Evolutionary conservation across 2,888 invertebrate species (phyloP), one percentile per base, ranked within the genome.

Genomic region (Camponotus fellah): DNA sequence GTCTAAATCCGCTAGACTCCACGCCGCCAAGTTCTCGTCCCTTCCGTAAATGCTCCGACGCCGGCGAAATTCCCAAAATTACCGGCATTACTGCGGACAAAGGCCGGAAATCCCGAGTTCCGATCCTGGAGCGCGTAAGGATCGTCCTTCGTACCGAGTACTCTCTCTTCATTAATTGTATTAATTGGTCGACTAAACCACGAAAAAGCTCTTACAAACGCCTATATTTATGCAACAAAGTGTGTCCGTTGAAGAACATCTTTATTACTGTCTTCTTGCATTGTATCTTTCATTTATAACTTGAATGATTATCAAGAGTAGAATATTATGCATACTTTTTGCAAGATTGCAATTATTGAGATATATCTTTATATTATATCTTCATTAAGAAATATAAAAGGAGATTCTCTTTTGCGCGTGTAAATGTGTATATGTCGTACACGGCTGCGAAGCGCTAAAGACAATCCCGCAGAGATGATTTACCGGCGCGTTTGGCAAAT

Each of bases 51-150:
- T 82, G 81, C 86, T 77, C 72, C 66, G 40, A 74, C 58, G 84
- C 72, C 40, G 26, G 77, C 71, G 85, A 80, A 88, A 92, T 92
- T 92, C 86, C 89, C 87, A 86, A 92, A 92, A 92, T 91, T 90
- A 84, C 87, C 65, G 75, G 84, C 89, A 90, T 91, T 92, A 87
- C 87, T 76, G 66, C 84, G 85, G 82, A 91, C 92, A 89, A 90
- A 87, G 91, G 85, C 87, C 43, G 65, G 74, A 21, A 69, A 83
- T 80, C 65, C 86, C 53, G 84, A 89, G 86, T 87, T 86, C 84
- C 88, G 88, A 89, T 89, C 86, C 82, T 81, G 53, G 46, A 64
- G 72, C 34, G 58, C 32, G 77, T 46, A 69, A 75, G 40, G 80
- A 75, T 60, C 56, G 65, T 62, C 72, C 72, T 26, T 49, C 46